Evolutionary conservation across 1,140 invertebrate genomes (phyloP).

Genomic region (Cydia splendana): DNA sequence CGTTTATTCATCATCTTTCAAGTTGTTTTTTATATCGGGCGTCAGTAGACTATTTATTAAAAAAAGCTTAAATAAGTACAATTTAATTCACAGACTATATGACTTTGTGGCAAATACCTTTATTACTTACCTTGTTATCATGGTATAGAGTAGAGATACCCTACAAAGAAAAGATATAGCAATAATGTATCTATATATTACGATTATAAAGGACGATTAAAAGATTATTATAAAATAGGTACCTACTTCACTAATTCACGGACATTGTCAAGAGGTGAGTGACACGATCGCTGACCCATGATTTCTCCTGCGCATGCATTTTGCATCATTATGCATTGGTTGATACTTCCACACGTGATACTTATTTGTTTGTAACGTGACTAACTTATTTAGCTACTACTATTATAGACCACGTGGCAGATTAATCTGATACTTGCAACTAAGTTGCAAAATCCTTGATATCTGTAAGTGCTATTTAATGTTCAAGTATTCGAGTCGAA

Average conservation of each 20-base stretch:
- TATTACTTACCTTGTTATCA: too few relatives aligned
- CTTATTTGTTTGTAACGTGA: slow-evolving; percentile 14
- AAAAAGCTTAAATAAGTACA: too few relatives aligned
- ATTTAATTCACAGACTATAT: too few relatives aligned
- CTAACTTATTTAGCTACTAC: slow-evolving; percentile 8
- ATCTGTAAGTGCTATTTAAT: background rate
- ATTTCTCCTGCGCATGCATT: background rate
- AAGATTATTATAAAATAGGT: too few relatives aligned
- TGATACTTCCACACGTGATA: background rate
- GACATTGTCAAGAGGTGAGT: background rate
- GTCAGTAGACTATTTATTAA: too few relatives aligned
- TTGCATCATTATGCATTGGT: background rate
- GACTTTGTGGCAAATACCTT: too few relatives aligned
- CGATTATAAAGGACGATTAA: too few relatives aligned
- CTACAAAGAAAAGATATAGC: too few relatives aligned
- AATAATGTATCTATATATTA: too few relatives aligned
- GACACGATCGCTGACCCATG: background rate
- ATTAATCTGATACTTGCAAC: background rate
- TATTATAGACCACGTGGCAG: background rate
- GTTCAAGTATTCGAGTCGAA: background rate
- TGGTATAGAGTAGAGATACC: too few relatives aligned
- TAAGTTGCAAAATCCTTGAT: slow-evolving; percentile 9
- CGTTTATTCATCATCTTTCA: too few relatives aligned
- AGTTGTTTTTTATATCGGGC: too few relatives aligned
- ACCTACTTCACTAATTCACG: background rate